Base-by-base conservation (phyloP, 2,113 vertebrate genomes). In the Thamnaconus septentrionalis region DNA sequence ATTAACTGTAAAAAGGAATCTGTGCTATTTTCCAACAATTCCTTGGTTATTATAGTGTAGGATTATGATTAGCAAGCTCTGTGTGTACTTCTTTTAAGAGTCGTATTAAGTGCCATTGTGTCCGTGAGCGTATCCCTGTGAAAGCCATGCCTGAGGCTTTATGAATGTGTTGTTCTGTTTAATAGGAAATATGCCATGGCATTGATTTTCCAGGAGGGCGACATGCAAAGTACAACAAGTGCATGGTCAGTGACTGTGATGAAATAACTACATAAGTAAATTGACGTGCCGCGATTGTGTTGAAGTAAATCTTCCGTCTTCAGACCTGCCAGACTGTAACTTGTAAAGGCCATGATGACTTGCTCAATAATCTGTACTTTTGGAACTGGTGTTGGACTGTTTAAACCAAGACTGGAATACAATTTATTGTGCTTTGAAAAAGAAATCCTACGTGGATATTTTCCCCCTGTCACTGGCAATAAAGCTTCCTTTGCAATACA, bases 401-500 rank as follows among this genome's bases (percentile, higher is more conserved):
- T 83, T 42, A 49, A 82, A 81, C 77, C 70, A 67, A 71, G 67
- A 73, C 75, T 72, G 61, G 61, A 83, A 63, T 64, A 78, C 60
- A 82, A 76, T 79, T 80, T 58, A 56, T 59, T 69, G 61, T 86
- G 64, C 77, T 56, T 53, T 40, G 3, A 39, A 49, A 75, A 79
- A 59, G 55, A 68, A 50, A 10, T 78, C 72, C 73, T 53, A 55
- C 76, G 57, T 84, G 83, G 78, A 86, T 73, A 81, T 75, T 86
- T 88, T 75, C 80, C 71, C 51, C 85, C 72, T 87, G 82, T 91
- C 83, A 84, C 69, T 89, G 90, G 90, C 89, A 92, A 92, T 92
- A 92, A 92, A 91, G 89, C 83, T 92, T 90, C 69, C 72, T 89
- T 90, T 90, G 87, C 87, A 91, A 88, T 87, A 90, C 56, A 69